Evolutionary conservation across 2,797 vertebrate species (phyloP).

Genomic region (Eidolon dupreanum): DNA sequence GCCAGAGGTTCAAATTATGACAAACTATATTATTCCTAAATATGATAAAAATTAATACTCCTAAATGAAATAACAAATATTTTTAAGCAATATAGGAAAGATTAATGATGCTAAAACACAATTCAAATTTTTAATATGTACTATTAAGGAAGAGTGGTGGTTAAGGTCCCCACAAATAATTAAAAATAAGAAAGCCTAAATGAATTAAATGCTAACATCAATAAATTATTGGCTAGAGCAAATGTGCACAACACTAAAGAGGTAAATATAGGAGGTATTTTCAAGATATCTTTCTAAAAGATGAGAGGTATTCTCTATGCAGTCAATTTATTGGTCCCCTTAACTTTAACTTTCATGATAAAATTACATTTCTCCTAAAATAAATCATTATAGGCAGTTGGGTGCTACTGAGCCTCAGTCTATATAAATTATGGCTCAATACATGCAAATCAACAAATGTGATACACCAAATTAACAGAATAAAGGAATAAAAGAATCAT

Average conservation of each 20-base stretch:
- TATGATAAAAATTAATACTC: neutral
- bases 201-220: neutral
- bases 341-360: neutral
- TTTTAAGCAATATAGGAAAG: neutral
- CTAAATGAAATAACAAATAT: neutral
- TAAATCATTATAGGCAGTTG: neutral
- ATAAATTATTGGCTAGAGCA: neutral
- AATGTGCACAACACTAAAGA: neutral
- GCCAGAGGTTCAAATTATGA: neutral
- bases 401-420: neutral
- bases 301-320: neutral
- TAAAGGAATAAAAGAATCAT: neutral
- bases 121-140: neutral
- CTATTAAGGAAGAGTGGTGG: rapidly evolving
- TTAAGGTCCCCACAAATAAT: neutral
- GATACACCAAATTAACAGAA: neutral
- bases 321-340: neutral
- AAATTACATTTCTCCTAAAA: neutral
- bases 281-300: neutral
- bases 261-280: neutral
- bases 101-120: neutral
- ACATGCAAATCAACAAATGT: neutral
- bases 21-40: neutral
- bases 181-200: neutral
- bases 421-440: neutral